phyloP scores from a whole-genome alignment of 2,888 invertebrate genomes.

The Anagyrus pseudococci region DNA sequence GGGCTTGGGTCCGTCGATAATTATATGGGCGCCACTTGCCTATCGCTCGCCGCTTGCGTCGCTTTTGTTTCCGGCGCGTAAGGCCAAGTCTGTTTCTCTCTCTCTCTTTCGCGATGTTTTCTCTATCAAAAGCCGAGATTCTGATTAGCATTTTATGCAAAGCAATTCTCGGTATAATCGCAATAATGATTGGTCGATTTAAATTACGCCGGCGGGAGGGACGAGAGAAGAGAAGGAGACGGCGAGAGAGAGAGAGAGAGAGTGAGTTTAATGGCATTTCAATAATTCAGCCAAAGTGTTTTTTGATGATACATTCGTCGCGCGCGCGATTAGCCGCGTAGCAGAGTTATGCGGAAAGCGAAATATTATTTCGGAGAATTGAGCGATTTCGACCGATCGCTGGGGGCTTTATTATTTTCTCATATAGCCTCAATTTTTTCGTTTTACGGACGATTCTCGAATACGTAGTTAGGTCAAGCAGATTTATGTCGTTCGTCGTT shows the following conservation, averaged over 20 bases:
- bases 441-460: too few relatives aligned
- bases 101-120: constrained; percentile 2
- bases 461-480: too few relatives aligned
- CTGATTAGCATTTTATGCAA: constrained; percentile 26
- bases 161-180: constrained; percentile 9
- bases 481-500: too few relatives aligned
- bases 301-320: background rate
- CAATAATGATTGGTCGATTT: background rate
- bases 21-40: too few relatives aligned
- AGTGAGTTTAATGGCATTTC: background rate
- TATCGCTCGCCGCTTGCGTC: too few relatives aligned
- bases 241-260: too few relatives aligned
- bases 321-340: background rate
- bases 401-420: too few relatives aligned
- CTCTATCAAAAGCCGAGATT: constrained; percentile 18
- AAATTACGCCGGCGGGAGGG: background rate
- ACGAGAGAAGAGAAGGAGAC: too few relatives aligned
- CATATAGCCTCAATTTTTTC: too few relatives aligned
- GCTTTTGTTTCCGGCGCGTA: too few relatives aligned
- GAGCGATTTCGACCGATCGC: too few relatives aligned
- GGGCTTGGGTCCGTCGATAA: too few relatives aligned
- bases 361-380: background rate
- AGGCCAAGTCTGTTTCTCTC: background rate
- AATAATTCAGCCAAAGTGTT: background rate
- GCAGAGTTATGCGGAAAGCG: background rate